Evolutionary conservation across 2,888 invertebrate genomes (phyloP), one percentile per base, ranked within the genome.

Genomic region (Punctoribates punctum): DNA sequence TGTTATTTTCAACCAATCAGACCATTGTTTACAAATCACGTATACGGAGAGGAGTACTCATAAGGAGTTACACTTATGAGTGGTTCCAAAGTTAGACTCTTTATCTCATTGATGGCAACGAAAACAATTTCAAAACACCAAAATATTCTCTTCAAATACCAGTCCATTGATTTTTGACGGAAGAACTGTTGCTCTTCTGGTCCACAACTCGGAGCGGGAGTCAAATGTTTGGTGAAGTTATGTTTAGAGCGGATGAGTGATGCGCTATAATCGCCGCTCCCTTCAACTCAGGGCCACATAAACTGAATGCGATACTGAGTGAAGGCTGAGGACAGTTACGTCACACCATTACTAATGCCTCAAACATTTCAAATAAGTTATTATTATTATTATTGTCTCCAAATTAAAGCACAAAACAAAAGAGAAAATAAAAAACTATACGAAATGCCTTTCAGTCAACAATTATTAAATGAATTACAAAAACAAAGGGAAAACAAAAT

Each of bases 251-350:
- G 51, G n/a, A 8, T 51, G 51, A 51, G 17, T 51, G 51, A 51
- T 51, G 51, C 51, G 42, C 51, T n/a, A n/a, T 51, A 51, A 51
- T 51, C 51, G 51, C 51, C 51, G 51, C 51, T 51, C 51, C 51
- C 51, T 51, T 51, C 42, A 42, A 42, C 42, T 42, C 42, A 42
- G 42, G 42, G 42, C 42, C 42, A 42, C 42, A 42, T 42, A 42
- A 42, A 42, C 42, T 51, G 51, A 51, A 51, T 51, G 17, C 20
- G 3, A 51, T 51, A 5, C 3, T 3, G 3, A 51, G n/a, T 51
- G 51, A 51, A 20, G 17, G 51, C 51, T 51, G 20, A 51, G 20
- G 11, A 51, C 4, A 51, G 51, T 51, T 51, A 51, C 51, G 51
- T 51, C 51, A 51, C 51, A 20, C n/a, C 51, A 51, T 51, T 51